phyloP scores from a whole-genome alignment of 1,140 invertebrate genomes.

The Penaeus indicus region DNA sequence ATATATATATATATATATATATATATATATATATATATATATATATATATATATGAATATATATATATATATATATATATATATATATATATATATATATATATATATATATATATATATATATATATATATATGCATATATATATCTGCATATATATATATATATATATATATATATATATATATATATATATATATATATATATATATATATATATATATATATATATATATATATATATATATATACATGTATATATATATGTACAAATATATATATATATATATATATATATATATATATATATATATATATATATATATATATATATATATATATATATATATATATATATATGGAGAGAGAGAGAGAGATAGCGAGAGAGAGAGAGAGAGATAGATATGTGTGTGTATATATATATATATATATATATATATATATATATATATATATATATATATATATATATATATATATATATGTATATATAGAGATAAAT shows the following conservation, averaged over 20 bases:
- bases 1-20: conserved; percentile 28
- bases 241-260: not conserved
- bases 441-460: too few relatives aligned
- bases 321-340: not conserved
- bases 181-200: conserved; percentile 5
- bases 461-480: too few relatives aligned
- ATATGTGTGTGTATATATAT: too few relatives aligned
- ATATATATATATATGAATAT: not conserved
- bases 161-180: conserved; percentile 30
- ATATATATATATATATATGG: conserved; percentile 12
- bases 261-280: not conserved
- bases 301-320: not conserved
- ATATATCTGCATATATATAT: not conserved
- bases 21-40: conserved; percentile 25
- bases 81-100: not conserved
- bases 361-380: too few relatives aligned
- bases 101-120: not conserved
- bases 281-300: not conserved
- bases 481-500: too few relatives aligned
- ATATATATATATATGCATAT: not conserved
- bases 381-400: too few relatives aligned
- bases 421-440: too few relatives aligned
- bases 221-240: not conserved
- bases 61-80: not conserved
- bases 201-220: not conserved